Base-by-base conservation (phyloP, 2,113 vertebrate species). In the Puffinus mauretanicus region DNA sequence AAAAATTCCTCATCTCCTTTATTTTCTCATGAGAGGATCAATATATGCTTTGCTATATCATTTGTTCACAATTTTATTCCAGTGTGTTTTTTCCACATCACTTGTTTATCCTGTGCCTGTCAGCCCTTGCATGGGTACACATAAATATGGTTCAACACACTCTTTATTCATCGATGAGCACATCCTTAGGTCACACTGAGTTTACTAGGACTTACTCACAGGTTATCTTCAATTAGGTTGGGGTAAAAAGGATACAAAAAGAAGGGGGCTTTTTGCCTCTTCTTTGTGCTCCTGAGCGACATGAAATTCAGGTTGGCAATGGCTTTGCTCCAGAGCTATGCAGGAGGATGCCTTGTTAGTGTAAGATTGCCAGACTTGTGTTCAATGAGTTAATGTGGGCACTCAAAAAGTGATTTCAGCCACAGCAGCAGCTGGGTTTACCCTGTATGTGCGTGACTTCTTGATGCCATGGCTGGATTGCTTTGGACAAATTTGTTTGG, bases 371-470 rank as follows among this genome's bases (percentile, higher is more conserved):
- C 38, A 72, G 20, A n/a, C 54, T 32, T 83, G 46, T 5, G 32
- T 79, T 91, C 36, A 62, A 15, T 2, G 22, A 51, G 5, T 44
- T 80, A 40, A 14, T 77, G 49, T 30, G 26, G 18, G 8, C 27
- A 16, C 12, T 51, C 30, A 34, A 62, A 34, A 62, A 49, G 30
- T 51, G 6, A 71, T 86, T 82, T 80, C 46, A 80, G 40, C 17
- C 15, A 36, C 0, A 1, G 8, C 36, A 88, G 22, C 25, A 75
- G 16, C 7, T 47, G 49, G 26, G 8, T 65, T 92, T 85, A 40
- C 2, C 0, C 21, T 69, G 7, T 16, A 8, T 18, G 8, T 64
- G 5, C 0, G 0, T 62, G 46, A 49, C 30, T 81, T 83, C 47
- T 81, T 57, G 27, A 81, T 58, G n/a, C 8, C 40, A 13, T 19